Evolutionary conservation across 2,113 vertebrate species (phyloP).

Genomic region (Leptodactylus fuscus): DNA sequence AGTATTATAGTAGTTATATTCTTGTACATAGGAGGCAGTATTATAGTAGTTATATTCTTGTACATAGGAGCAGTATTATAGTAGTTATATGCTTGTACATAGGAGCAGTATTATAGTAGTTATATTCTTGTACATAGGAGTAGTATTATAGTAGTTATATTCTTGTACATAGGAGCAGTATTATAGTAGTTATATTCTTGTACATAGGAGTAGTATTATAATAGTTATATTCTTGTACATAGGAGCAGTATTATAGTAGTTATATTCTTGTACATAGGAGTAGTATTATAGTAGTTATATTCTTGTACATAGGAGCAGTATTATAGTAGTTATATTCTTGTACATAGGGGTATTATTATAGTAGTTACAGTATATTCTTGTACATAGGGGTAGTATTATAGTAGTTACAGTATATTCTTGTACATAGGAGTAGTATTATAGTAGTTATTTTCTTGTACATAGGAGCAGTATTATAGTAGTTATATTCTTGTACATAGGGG

Average conservation of each 20-base stretch:
- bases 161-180: background rate
- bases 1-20: conserved; percentile 3
- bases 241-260: background rate
- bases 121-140: background rate
- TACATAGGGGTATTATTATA: too few species aligned
- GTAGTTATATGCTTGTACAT: background rate
- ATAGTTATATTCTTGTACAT: too few species aligned
- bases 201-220: background rate
- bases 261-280: background rate
- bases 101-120: conserved; percentile 1
- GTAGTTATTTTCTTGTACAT: too few species aligned
- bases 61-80: background rate
- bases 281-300: background rate
- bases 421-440: too few species aligned
- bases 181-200: background rate
- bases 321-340: background rate
- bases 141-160: conserved; percentile 1
- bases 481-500: too few species aligned
- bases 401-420: too few species aligned
- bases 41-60: background rate
- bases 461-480: too few species aligned
- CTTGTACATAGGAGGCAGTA: background rate
- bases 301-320: background rate
- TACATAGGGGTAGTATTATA: too few species aligned
- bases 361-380: too few species aligned